Evolutionary conservation across 2,113 vertebrate genomes (phyloP).

Genomic region (Dicentrarchus labrax): DNA sequence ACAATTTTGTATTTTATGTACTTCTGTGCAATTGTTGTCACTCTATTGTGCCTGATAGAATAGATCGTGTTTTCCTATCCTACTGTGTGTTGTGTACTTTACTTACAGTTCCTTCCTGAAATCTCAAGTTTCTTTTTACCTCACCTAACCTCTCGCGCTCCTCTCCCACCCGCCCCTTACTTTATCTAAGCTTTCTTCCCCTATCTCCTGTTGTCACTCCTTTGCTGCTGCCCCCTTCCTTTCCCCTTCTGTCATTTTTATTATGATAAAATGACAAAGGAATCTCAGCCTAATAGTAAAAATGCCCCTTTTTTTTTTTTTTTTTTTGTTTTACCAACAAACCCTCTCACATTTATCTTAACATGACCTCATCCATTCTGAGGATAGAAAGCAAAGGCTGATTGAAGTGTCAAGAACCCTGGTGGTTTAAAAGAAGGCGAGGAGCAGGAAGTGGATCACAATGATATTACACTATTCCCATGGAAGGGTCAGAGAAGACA

Average conservation of each 20-base stretch:
- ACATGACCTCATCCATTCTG: conserved; percentile 7
- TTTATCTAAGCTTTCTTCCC: background rate
- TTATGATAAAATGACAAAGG: conserved; percentile 32
- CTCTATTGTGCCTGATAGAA: background rate
- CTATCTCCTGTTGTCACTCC: conserved; percentile 19
- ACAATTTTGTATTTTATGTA: background rate
- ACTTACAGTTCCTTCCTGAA: background rate
- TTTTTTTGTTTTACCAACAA: conserved; percentile 13
- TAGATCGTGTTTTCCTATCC: background rate
- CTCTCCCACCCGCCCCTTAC: background rate
- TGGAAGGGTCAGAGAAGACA: background rate
- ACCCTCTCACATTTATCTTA: background rate
- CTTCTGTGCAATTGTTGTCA: background rate
- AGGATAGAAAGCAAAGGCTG: background rate
- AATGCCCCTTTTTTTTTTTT: background rate
- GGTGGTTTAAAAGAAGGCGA: conserved; percentile 2
- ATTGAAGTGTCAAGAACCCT: background rate
- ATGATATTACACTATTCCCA: background rate
- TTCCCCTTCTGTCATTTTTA: conserved; percentile 11
- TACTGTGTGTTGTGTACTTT: background rate
- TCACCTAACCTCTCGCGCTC: background rate
- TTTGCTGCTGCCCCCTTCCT: background rate
- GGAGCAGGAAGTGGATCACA: conserved; percentile 7
- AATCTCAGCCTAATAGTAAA: conserved; percentile 2
- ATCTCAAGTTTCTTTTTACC: conserved; percentile 3